Base-by-base conservation (phyloP, 2,888 invertebrate genomes). In the Folsomia manolachei region DNA sequence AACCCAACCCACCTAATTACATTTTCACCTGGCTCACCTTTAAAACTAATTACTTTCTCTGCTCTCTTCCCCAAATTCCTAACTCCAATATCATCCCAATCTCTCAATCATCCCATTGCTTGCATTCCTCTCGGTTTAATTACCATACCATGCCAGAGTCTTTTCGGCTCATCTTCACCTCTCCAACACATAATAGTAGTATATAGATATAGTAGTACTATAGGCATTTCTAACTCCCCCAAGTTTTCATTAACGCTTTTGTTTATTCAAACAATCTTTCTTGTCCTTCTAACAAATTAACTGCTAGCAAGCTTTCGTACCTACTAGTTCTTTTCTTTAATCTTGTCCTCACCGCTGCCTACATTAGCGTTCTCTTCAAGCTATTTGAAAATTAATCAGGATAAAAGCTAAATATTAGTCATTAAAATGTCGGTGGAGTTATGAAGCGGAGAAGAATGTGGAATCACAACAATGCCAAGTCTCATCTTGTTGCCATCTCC, bases 1-100 rank as follows among this genome's bases (percentile, higher is more conserved):
- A n/a, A n/a, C n/a, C n/a, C n/a, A 39, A 19, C 78, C 79, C 73
- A 75, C 80, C 78, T 80, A 79, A 80, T 78, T 78, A 78, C 78
- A 79, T 79, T 80, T 80, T 78, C 80, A 79, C 79, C 79, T 79
- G 79, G 53, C 70, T 68, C 64, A 63, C 60, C 63, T 63, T 56
- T 68, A 26, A 56, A 53, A 25, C 56, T 26, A 60, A 68, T 24
- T 53, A 23, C 60, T 60, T 68, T 60, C 68, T 24, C 64, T 60
- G 24, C 26, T 24, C 25, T 24, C 25, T 24, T 60, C 51, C 67
- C 9, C 53, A 67, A 53, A 52, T 67, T 67, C 56, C 68, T 52
- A 19, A 19, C 68, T 21, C 52, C 52, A 67, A 67, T 56, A 67
- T 67, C 52, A 21, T 23, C 19, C 56, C 52, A 67, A 67, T 53